Percentiles rank a stretch among this genome's conserved stretches.
Evolutionary conservation across 2,888 invertebrate species (phyloP).

Genomic region (Philereme vetulata): DNA sequence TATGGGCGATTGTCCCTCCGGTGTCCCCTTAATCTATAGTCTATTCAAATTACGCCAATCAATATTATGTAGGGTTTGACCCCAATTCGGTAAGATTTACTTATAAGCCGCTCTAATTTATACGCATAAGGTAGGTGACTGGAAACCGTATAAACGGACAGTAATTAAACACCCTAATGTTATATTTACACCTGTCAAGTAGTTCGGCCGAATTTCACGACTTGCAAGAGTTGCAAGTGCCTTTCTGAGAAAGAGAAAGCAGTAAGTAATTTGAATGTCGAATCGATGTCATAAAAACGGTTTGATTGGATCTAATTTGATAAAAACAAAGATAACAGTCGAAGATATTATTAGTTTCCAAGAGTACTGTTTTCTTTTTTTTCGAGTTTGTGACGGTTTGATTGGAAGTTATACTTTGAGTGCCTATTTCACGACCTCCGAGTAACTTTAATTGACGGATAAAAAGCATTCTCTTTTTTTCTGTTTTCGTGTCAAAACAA

Average conservation of each 20-base stretch:
- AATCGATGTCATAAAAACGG: constrained; percentile 14
- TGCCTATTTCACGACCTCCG: too few species aligned
- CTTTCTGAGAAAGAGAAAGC: constrained; percentile 16
- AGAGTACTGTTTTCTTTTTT: too few species aligned
- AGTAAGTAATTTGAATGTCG: constrained; percentile 7
- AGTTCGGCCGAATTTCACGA: constrained; percentile 6
- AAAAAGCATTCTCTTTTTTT: too few species aligned
- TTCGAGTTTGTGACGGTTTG: too few species aligned
- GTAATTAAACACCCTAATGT: constrained; percentile 21
- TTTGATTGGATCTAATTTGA: constrained; percentile 6
- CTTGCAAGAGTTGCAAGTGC: not conserved
- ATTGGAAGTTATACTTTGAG: too few species aligned
- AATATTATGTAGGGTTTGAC: not conserved
- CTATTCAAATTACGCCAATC: constrained; percentile 4
- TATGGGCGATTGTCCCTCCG: too few species aligned
- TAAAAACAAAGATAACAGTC: not conserved
- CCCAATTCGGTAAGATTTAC: constrained; percentile 3
- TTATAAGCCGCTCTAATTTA: constrained; percentile 16
- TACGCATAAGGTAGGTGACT: constrained; percentile 6
- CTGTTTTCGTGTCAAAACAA: too few species aligned
- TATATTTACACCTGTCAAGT: constrained; percentile 18
- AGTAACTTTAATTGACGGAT: too few species aligned
- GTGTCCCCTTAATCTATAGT: too few species aligned
- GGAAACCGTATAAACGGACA: constrained; percentile 21
- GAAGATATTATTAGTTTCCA: too few species aligned